Conservation (phyloP, 2,113 vertebrate species). For the Gnathonemus longibarbis region DNA sequence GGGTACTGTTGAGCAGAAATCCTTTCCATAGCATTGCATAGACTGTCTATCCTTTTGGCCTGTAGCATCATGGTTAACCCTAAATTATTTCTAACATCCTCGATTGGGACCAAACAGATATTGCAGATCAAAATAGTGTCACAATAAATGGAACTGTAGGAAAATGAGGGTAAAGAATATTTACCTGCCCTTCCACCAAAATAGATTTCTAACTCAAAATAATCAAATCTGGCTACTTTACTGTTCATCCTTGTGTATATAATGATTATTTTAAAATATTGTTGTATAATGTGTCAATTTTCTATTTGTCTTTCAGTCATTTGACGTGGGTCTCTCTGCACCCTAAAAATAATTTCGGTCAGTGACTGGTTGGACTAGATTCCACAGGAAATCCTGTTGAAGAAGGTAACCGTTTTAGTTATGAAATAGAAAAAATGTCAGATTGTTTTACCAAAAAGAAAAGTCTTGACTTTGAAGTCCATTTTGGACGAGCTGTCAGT, state of each 20-base stretch:
- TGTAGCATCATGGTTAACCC: not conserved
- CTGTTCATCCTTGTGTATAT: not conserved
- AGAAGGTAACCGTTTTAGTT: not conserved
- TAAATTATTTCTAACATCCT: not conserved
- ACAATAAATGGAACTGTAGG: not conserved
- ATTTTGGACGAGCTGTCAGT: not conserved
- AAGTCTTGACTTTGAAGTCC: not conserved
- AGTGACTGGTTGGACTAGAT: not conserved
- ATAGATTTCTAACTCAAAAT: not conserved
- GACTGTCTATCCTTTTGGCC: not conserved
- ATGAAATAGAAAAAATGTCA: not conserved
- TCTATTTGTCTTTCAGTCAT: not conserved
- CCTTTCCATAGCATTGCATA: not conserved
- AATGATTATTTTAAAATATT: not conserved
- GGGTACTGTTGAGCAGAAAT: not conserved
- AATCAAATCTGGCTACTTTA: not conserved
- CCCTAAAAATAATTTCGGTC: not conserved
- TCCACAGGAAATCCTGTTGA: not conserved
- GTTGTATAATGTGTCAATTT: not conserved
- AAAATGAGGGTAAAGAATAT: not conserved
- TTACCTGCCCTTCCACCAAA: not conserved
- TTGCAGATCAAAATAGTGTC: not conserved
- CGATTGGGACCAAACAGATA: not conserved
- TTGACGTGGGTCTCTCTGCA: not conserved
- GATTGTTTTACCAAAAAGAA: not conserved